phyloP scores from a whole-genome alignment of 1,140 invertebrate species.

The Gonatopus flavifemur region DNA sequence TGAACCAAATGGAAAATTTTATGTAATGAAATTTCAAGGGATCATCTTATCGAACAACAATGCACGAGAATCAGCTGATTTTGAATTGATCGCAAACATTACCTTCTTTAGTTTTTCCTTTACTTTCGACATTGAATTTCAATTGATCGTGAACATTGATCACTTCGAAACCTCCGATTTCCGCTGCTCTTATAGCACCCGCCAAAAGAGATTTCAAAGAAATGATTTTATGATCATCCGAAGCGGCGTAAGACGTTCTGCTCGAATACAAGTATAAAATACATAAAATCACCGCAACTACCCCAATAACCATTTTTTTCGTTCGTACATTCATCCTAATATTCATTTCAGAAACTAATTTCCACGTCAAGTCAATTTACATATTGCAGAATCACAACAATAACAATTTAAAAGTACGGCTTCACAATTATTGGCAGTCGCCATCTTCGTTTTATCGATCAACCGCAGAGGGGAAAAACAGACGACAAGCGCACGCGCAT shows the following conservation, averaged over 20 bases:
- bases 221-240: slow-evolving; percentile 41
- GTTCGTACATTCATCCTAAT: slow-evolving; percentile 67
- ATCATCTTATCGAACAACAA: no score
- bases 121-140: slow-evolving; percentile 70
- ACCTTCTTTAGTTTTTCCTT: slow-evolving; percentile 90
- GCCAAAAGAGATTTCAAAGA: slow-evolving; percentile 77
- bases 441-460: no score
- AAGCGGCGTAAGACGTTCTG: not conserved
- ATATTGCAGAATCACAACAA: no score
- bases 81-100: slow-evolving; percentile 8
- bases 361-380: no score
- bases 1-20: not conserved
- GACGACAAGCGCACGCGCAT: no score
- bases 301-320: slow-evolving; percentile 64
- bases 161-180: slow-evolving; percentile 78
- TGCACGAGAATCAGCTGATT: no score
- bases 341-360: slow-evolving; percentile 61
- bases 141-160: slow-evolving; percentile 64
- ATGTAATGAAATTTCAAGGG: no score
- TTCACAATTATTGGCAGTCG: no score
- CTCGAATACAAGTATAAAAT: not conserved
- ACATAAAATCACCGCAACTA: slow-evolving; percentile 47
- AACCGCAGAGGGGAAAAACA: no score
- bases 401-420: no score
- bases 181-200: slow-evolving; percentile 75